These are phyloP conservation scores for Orius laevigatus DNA, from an alignment of 1,140 invertebrate genomes.

Conservation along the genomic window DNA sequence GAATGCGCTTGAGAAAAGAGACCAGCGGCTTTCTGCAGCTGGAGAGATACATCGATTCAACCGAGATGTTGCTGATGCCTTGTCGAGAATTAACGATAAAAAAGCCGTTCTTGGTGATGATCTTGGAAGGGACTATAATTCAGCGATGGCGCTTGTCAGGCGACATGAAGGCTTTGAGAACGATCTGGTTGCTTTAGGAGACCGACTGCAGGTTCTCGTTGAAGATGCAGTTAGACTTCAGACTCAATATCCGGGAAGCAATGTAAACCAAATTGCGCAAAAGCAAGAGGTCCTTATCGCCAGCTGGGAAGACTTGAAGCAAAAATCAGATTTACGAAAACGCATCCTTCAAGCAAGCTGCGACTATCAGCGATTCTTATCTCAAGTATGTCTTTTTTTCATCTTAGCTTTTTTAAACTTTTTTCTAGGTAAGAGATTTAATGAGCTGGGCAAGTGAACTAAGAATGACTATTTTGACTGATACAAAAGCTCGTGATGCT, in stretches of 20 bases:
- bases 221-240: constrained; percentile 82
- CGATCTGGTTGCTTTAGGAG: constrained; percentile 83
- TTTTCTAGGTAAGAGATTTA: constrained; percentile 61
- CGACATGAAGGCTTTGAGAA: constrained; percentile 91
- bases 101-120: constrained; percentile 67
- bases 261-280: constrained; percentile 73
- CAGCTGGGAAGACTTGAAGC: constrained; percentile 76
- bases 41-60: constrained; percentile 95
- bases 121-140: constrained; percentile 72
- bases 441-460: constrained; percentile 74
- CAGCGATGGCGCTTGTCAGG: constrained; percentile 63
- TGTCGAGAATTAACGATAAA: constrained; percentile 80
- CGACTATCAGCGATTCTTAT: constrained; percentile 75
- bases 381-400: constrained; percentile 34
- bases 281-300: constrained; percentile 65
- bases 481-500: constrained; percentile 71
- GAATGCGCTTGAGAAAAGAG: constrained; percentile 68
- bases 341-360: constrained; percentile 72
- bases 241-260: constrained; percentile 77
- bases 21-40: constrained; percentile 73
- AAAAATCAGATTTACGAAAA: constrained; percentile 56
- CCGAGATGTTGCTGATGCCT: constrained; percentile 82
- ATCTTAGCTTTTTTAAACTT: constrained; percentile 4
- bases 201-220: constrained; percentile 75
- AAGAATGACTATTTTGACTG: constrained; percentile 58